Evolutionary conservation across 92 coral and sea anemone genomes (phyloP).

Genomic region (Porites cylindrica): DNA sequence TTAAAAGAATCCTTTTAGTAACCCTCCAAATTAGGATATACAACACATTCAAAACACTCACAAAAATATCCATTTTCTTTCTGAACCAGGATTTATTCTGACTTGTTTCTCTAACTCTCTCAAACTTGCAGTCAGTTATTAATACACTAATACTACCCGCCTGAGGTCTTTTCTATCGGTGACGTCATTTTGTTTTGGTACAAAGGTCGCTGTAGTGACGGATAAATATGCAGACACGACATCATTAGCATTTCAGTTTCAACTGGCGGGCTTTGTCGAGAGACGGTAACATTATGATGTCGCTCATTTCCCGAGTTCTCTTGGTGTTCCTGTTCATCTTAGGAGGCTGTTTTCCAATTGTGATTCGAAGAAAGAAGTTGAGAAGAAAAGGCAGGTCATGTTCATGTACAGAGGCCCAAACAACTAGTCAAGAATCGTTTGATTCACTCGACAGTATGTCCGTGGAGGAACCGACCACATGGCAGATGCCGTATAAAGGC

Average conservation of each 20-base stretch:
- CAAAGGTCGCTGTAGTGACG: slow-evolving; percentile 53
- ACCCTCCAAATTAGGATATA: not conserved
- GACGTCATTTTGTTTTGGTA: slow-evolving; percentile 45
- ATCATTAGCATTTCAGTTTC: slow-evolving; percentile 32
- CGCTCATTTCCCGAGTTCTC: slow-evolving; percentile 17
- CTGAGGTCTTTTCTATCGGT: not conserved
- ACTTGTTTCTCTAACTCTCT: not conserved
- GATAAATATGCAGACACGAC: not conserved
- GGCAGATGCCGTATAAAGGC: slow-evolving; percentile 89
- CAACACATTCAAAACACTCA: too few species aligned
- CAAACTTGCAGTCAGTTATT: not conserved
- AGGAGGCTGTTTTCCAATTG: slow-evolving; percentile 81
- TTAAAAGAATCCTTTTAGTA: too few species aligned
- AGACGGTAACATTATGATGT: not conserved
- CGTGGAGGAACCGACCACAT: slow-evolving; percentile 80
- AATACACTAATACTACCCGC: not conserved
- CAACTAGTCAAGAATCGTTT: slow-evolving; percentile 63
- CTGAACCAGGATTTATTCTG: not conserved
- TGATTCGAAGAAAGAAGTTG: slow-evolving; percentile 72
- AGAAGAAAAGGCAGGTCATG: slow-evolving; percentile 45
- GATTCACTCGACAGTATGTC: slow-evolving; percentile 87
- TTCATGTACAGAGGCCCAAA: slow-evolving; percentile 52
- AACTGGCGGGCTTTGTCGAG: not conserved
- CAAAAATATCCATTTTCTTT: too few species aligned
- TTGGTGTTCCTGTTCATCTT: slow-evolving; percentile 65